Evolutionary conservation across 2,888 invertebrate species (phyloP).

Genomic region (Xylota segnis): DNA sequence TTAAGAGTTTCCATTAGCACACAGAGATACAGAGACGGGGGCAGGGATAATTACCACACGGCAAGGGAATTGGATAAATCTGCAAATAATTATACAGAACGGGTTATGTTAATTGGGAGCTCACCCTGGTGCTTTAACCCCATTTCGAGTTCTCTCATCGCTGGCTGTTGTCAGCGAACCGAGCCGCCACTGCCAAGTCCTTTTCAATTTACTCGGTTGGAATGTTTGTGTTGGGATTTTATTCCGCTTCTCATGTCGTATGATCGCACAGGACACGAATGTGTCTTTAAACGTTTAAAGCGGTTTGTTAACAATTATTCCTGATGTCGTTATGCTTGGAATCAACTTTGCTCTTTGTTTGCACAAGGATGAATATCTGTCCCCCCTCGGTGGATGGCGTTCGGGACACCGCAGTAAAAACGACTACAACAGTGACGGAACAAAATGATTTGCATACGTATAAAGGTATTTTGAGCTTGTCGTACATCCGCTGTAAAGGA

Average conservation of each 20-base stretch:
- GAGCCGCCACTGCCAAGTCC: constrained; percentile 1
- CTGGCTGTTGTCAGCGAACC: not conserved
- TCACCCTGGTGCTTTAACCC: constrained; percentile 74
- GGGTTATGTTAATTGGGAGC: constrained; percentile 73
- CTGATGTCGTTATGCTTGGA: constrained; percentile 72
- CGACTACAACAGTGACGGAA: constrained; percentile 56
- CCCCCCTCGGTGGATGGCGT: not conserved
- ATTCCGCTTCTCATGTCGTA: constrained; percentile 42
- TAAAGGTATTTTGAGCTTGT: constrained; percentile 62
- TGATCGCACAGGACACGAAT: constrained; percentile 54
- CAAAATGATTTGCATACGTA: constrained; percentile 67
- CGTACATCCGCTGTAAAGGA: constrained; percentile 17
- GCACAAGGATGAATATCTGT: constrained; percentile 63
- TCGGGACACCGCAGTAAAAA: constrained; percentile 36
- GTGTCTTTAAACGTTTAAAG: constrained; percentile 74
- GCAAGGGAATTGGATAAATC: constrained; percentile 73
- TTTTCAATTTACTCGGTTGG: constrained; percentile 68
- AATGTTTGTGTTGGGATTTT: constrained; percentile 64
- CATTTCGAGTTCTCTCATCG: constrained; percentile 62
- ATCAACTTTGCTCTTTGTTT: constrained; percentile 71
- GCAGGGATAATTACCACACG: constrained; percentile 70
- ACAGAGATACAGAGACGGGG: not conserved
- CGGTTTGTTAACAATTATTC: constrained; percentile 77
- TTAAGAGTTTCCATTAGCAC: constrained; percentile 71
- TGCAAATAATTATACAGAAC: constrained; percentile 74